Evolutionary conservation across 1,140 invertebrate species (phyloP), one percentile per base, ranked within the genome.

Genomic region (Meloidogyne floridensis): DNA sequence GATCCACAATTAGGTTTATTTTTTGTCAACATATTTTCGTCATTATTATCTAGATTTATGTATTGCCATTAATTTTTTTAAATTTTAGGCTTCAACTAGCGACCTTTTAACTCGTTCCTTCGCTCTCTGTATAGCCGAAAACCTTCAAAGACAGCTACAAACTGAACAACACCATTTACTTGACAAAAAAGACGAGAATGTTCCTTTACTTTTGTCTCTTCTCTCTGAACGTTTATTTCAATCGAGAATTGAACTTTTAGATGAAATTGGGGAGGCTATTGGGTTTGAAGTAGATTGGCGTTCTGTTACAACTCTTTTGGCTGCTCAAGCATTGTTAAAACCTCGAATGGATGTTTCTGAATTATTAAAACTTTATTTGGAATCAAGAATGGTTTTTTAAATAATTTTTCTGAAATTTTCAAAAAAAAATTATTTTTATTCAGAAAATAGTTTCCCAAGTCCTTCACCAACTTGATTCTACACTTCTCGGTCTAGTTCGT

Each of bases 401-500:
- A 47, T 6, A 47, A 6, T 47, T 47, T 7, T 47, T 47, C 4
- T 47, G 7, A 47, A 47, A 47, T 47, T 47, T 47, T 47, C 7
- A 47, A 47, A 47, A 47, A 56, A n/a, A n/a, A n/a, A 32, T 43
- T 43, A 42, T 18, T 77, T 77, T 71, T 32, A 1, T 54, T 56
- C 42, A 47, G 53, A 77, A 42, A 65, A 51, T 77, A 10, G 8
- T 78, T 9, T 59, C 53, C 11, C 18, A 32, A 32, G n/a, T 47
- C 43, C 65, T 79, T 8, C 20, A 13, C 6, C 10, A 71, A 47
- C 54, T 11, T 18, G 65, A 79, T 51, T 79, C 65, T 65, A 79
- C 82, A 1, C 54, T 87, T 18, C 79, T 86, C 7, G 86, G 86
- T 42, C 70, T 86, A n/a, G 86, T 86, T 73, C 32, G 72, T 9